These are phyloP conservation scores for Nothocercus nigrocapillus DNA, from an alignment of 2,113 vertebrate genomes.

Conservation along the genomic window DNA sequence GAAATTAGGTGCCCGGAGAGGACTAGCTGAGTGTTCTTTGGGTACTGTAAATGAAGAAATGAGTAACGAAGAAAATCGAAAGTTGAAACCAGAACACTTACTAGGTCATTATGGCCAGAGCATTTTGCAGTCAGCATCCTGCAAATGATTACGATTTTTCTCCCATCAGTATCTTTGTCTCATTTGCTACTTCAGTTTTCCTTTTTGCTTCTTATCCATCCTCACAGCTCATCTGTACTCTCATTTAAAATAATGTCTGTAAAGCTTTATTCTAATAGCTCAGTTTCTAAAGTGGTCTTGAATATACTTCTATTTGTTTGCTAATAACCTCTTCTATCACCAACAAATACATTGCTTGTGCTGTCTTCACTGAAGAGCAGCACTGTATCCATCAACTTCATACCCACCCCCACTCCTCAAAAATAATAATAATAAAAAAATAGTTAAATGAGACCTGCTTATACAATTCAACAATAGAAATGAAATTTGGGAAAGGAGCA, in stretches of 20 bases:
- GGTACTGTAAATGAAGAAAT: not conserved
- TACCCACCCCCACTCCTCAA: not conserved
- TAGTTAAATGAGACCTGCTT: not conserved
- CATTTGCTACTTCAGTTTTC: not conserved
- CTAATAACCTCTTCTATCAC: not conserved
- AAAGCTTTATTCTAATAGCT: not conserved
- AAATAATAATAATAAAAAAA: no score
- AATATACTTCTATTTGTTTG: not conserved
- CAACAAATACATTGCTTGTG: not conserved
- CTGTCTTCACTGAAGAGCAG: not conserved
- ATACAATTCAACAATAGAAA: not conserved
- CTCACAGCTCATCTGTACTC: not conserved
- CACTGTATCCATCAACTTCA: not conserved
- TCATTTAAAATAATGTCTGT: not conserved
- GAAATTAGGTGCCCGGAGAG: not conserved
- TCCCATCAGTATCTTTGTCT: not conserved
- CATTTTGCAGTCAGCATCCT: not conserved
- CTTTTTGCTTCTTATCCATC: not conserved
- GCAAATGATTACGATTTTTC: not conserved
- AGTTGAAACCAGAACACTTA: not conserved
- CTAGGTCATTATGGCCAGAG: not conserved
- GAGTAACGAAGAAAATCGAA: not conserved
- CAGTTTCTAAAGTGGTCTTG: not conserved
- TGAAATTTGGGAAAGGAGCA: not conserved
- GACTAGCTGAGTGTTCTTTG: not conserved